phyloP scores from a whole-genome alignment of 2,888 invertebrate genomes.

The Tenthredo livida region DNA sequence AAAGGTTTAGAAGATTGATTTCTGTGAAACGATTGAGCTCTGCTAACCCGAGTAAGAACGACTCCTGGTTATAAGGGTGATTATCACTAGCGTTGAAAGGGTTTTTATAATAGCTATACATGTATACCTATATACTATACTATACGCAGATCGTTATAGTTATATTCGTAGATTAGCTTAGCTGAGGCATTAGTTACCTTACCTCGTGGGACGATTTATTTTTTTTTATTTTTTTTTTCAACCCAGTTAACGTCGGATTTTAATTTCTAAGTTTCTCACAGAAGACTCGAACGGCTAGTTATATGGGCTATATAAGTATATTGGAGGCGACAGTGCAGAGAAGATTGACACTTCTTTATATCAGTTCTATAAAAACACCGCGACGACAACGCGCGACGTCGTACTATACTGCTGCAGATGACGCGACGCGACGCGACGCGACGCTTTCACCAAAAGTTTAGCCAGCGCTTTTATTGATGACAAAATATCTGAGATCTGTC shows the following conservation, averaged over 20 bases:
- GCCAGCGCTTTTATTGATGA: neutral
- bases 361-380: neutral
- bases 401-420: neutral
- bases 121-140: too few relatives aligned
- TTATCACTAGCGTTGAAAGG: neutral
- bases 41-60: neutral
- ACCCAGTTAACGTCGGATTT: conserved; percentile 13
- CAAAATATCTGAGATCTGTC: conserved; percentile 20
- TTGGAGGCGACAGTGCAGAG: conserved; percentile 4
- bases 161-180: neutral
- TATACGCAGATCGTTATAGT: too few relatives aligned
- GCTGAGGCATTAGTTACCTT: neutral
- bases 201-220: neutral
- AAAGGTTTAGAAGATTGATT: neutral
- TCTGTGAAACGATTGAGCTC: conserved; percentile 16
- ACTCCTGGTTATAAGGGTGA: neutral
- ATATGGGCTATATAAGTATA: neutral
- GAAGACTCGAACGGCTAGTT: neutral
- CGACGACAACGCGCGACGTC: neutral
- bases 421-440: neutral
- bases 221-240: too few relatives aligned
- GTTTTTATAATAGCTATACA: neutral
- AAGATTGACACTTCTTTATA: conserved; percentile 42
- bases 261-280: conserved; percentile 13
- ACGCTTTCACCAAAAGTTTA: conserved; percentile 26